These are phyloP conservation scores for Solenopsis fugax DNA, from an alignment of 1,140 invertebrate genomes.

Conservation along the genomic window DNA sequence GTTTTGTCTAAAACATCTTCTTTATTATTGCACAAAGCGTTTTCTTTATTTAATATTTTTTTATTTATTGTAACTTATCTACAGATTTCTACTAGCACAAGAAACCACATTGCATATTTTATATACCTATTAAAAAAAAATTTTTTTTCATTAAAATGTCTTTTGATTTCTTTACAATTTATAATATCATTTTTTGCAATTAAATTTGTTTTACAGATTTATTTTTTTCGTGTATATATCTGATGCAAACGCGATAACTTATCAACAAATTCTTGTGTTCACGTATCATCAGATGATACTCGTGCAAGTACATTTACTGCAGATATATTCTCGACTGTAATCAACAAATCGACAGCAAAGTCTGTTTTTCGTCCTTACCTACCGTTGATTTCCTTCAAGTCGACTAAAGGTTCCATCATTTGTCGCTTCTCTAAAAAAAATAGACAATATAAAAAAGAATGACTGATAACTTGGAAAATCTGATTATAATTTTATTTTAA, in stretches of 20 bases:
- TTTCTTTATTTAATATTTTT: neutral
- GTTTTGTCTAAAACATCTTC: neutral
- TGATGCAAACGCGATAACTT: neutral
- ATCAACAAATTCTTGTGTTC: neutral
- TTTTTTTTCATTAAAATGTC: neutral
- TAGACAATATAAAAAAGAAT: neutral
- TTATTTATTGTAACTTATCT: neutral
- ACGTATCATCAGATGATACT: slow-evolving; percentile 23
- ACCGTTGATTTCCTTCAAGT: neutral
- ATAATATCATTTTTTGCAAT: neutral
- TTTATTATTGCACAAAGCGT: neutral
- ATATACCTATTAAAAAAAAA: neutral
- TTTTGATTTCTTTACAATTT: neutral
- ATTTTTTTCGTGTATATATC: neutral
- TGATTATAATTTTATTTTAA: neutral
- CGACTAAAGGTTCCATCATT: neutral
- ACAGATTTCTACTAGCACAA: neutral
- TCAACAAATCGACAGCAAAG: neutral
- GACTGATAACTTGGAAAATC: neutral
- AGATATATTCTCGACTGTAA: neutral
- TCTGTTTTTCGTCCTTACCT: neutral
- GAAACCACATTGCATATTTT: neutral
- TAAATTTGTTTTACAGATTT: neutral
- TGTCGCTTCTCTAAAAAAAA: neutral
- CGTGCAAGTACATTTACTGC: neutral